Evolutionary conservation across 1,140 invertebrate species (phyloP).

Genomic region (Latrodectus geometricus): DNA sequence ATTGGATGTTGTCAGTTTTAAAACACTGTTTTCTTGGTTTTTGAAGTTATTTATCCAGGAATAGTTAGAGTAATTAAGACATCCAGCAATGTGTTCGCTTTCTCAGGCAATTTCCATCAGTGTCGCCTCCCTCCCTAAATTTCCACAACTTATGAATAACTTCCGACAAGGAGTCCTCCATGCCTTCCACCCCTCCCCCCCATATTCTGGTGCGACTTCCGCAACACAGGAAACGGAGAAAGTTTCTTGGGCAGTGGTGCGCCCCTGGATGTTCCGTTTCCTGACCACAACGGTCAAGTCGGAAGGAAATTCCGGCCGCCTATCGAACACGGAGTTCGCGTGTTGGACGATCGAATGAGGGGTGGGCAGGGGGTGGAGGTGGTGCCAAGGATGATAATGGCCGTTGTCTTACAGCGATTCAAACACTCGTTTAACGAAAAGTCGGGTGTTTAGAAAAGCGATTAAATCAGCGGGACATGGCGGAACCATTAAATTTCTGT

Average conservation of each 20-base stretch:
- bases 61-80: too few relatives aligned
- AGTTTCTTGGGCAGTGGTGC: not conserved
- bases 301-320: not conserved
- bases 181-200: too few relatives aligned
- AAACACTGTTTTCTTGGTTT: too few relatives aligned
- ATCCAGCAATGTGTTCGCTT: not conserved
- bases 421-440: not conserved
- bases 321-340: not conserved
- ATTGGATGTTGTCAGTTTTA: too few relatives aligned
- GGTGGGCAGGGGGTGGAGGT: not conserved
- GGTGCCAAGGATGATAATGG: not conserved
- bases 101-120: not conserved
- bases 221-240: not conserved
- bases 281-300: not conserved
- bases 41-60: too few relatives aligned
- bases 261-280: not conserved
- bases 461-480: not conserved
- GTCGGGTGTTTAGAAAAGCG: not conserved
- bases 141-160: not conserved
- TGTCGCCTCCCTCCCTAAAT: not conserved
- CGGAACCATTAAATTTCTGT: not conserved
- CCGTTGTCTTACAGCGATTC: not conserved
- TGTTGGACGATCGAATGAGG: not conserved
- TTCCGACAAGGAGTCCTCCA: not conserved
- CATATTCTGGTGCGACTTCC: not conserved